Base-by-base conservation (phyloP, 2,113 vertebrate genomes). In the Dasyurus viverrinus region DNA sequence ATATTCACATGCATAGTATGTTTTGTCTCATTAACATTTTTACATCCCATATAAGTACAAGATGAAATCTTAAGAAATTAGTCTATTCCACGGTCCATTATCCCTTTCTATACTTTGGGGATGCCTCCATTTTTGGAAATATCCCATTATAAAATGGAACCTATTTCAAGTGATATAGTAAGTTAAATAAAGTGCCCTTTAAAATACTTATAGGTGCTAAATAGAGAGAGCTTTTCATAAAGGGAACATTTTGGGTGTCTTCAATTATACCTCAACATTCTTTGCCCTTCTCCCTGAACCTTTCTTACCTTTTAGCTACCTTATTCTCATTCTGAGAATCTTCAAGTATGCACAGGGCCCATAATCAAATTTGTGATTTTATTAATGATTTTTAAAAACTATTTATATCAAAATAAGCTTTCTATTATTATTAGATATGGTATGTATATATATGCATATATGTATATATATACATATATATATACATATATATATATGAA, bases 381-480 rank as follows among this genome's bases (percentile, higher is more conserved):
- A 92, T 94, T 95, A 97, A 97, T 98, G 97, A 94, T 91, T 95
- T 96, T 97, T 90, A 97, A 97, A 96, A 93, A 1, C 26, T 95
- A 93, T 98, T 97, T 98, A 97, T 96, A 98, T 93, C 98, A 95
- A 98, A 97, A 97, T 96, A 97, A 94, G 93, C 96, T 98, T 89
- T 0, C 96, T 97, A 96, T 95, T 97, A 98, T 50, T 50, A 50
- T 50, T 50, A 50, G 50, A 50, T 9, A 50, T 50, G 6, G 8
- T 50, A 50, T 50, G 7, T 50, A 9, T 50, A 8, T 50, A 5
- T 50, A 5, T 9, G 0, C 8, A 5, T 50, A 7, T 50, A 5
- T 8, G 50, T 50, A 5, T 9, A 50, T 50, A 5, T 50, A 50
- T 50, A 50, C 8, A 50, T 4, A 47, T 4, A 47, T 47, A 47